A percentile compares a stretch with the other conserved stretches of the same genome.
Evolutionary conservation across 2,888 invertebrate species (phyloP).

Genomic region (Thecocarcelia acutangulata): DNA sequence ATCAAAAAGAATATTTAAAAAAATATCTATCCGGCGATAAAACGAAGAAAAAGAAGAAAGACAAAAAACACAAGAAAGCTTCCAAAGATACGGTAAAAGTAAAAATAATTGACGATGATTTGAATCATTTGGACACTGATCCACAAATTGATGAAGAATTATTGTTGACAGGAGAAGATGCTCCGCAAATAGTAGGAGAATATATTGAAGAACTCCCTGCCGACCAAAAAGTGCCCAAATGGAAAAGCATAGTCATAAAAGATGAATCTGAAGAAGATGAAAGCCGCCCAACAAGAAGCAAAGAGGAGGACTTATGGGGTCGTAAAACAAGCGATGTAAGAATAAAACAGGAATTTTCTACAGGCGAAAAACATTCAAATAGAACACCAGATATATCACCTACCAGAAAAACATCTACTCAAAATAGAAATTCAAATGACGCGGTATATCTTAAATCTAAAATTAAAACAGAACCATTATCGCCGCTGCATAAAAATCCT

Average conservation of each 20-base stretch:
- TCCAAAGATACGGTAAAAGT: slow-evolving; percentile 79
- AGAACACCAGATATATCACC: slow-evolving; percentile 56
- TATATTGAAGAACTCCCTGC: slow-evolving; percentile 86
- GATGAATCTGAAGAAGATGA: slow-evolving; percentile 72
- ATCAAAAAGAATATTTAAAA: slow-evolving; percentile 90
- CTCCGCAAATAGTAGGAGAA: slow-evolving; percentile 93
- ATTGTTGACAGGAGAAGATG: slow-evolving; percentile 90
- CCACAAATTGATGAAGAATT: slow-evolving; percentile 83
- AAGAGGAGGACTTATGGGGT: slow-evolving; percentile 74
- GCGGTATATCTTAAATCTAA: slow-evolving; percentile 10
- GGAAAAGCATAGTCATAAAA: slow-evolving; percentile 78
- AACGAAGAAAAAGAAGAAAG: slow-evolving; percentile 85
- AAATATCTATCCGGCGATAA: slow-evolving; percentile 87
- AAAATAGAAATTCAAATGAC: too few species aligned
- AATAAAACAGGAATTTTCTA: slow-evolving; percentile 69
- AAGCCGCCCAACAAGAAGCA: slow-evolving; percentile 31
- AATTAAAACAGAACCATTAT: slow-evolving; percentile 27
- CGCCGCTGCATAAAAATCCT: slow-evolving; percentile 7
- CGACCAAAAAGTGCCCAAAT: slow-evolving; percentile 81
- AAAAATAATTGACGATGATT: slow-evolving; percentile 93
- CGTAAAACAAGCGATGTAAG: slow-evolving; percentile 67
- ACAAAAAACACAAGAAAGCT: slow-evolving; percentile 82
- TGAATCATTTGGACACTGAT: slow-evolving; percentile 84
- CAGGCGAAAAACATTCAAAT: slow-evolving; percentile 5
- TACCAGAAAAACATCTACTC: slow-evolving; percentile 5